phyloP scores from a whole-genome alignment of 2,113 vertebrate genomes.

The Poeciliopsis occidentalis region DNA sequence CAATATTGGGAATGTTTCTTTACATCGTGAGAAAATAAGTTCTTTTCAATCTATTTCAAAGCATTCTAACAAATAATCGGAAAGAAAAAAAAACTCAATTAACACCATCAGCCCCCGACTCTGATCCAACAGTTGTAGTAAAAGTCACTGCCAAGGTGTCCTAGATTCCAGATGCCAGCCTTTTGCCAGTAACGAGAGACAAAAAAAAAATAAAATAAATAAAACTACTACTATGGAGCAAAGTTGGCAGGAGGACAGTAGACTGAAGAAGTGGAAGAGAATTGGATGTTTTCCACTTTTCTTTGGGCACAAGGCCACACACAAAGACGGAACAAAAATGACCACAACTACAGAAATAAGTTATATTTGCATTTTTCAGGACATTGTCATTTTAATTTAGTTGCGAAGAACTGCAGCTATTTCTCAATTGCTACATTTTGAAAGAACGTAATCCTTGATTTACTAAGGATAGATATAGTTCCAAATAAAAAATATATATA shows the following conservation, averaged over 20 bases:
- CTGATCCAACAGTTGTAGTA: slow-evolving; percentile 39
- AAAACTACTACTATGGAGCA: slow-evolving; percentile 29
- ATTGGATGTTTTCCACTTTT: slow-evolving; percentile 63
- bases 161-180: slow-evolving; percentile 45
- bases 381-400: too few relatives aligned
- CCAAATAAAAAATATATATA: too few relatives aligned
- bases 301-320: slow-evolving; percentile 60
- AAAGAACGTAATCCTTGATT: not conserved
- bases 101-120: not conserved
- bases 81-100: slow-evolving; percentile 37
- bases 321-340: slow-evolving; percentile 27
- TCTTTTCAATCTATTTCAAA: not conserved
- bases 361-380: not conserved
- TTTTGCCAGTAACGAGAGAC: slow-evolving; percentile 42
- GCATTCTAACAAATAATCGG: slow-evolving; percentile 5
- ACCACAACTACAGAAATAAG: slow-evolving; percentile 13
- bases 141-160: slow-evolving; percentile 61
- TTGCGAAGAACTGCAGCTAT: too few relatives aligned
- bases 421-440: not conserved
- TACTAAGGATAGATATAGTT: not conserved
- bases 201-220: slow-evolving; percentile 16
- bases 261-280: slow-evolving; percentile 44
- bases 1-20: not conserved
- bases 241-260: slow-evolving; percentile 51
- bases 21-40: not conserved